Conservation (phyloP, 2,797 vertebrate genomes). For the Aeoliscus strigatus region DNA sequence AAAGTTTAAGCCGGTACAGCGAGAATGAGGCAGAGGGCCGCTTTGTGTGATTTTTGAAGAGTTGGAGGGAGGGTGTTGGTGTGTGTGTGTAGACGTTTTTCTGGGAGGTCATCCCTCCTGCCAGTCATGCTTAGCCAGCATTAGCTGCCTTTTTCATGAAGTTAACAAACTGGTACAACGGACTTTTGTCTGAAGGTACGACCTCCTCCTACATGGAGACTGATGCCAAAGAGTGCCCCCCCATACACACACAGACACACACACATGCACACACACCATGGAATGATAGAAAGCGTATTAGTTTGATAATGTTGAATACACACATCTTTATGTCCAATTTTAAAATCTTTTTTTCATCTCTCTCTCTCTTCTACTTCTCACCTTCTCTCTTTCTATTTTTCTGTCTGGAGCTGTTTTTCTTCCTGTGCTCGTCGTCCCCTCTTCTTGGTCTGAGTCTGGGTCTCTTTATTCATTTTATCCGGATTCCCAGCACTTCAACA, state of each 20-base stretch:
- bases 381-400: conserved; percentile 3
- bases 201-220: conserved; percentile 36
- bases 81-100: conserved; percentile 23
- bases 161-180: conserved; percentile 71
- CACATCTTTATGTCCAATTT: conserved; percentile 22
- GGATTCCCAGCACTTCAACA: conserved; percentile 31
- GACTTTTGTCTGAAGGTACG: conserved; percentile 61
- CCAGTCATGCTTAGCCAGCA: conserved; percentile 76
- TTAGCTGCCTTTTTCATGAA: conserved; percentile 67
- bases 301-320: conserved; percentile 19
- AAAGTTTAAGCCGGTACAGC: conserved; percentile 31
- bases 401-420: conserved; percentile 3
- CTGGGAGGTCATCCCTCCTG: conserved; percentile 64
- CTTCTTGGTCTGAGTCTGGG: conserved; percentile 2
- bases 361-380: background rate
- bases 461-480: conserved; percentile 14
- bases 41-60: conserved; percentile 41
- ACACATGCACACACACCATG: no score
- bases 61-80: conserved; percentile 8
- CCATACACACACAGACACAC: conserved; percentile 33
- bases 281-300: no score
- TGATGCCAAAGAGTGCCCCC: conserved; percentile 37
- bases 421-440: background rate
- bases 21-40: conserved; percentile 31
- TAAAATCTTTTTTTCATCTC: conserved; percentile 6